A percentile compares a stretch with the other conserved stretches of the same genome.
These are phyloP conservation scores for Dissostichus mawsoni DNA, from an alignment of 2,113 vertebrate genomes.

Conservation along the genomic window DNA sequence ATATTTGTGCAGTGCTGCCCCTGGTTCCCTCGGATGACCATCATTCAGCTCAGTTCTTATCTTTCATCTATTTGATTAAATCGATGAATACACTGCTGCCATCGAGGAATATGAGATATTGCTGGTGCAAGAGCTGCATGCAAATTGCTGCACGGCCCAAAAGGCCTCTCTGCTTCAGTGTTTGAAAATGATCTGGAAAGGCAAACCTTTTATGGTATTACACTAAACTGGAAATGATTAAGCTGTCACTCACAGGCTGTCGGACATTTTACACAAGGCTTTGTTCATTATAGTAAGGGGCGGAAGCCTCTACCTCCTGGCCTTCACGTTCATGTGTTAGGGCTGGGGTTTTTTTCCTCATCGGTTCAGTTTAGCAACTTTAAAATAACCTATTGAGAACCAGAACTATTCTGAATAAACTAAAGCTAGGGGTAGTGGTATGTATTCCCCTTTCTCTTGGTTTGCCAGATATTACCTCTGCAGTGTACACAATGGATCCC, in stretches of 20 bases:
- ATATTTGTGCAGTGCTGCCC: not conserved
- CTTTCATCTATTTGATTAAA: constrained; percentile 40
- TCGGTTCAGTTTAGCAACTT: constrained; percentile 12
- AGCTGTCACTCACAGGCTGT: constrained; percentile 64
- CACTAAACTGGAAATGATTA: constrained; percentile 60
- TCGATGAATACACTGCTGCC: constrained; percentile 26
- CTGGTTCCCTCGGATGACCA: constrained; percentile 7
- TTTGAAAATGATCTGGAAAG: constrained; percentile 52
- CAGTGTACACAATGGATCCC: constrained; percentile 53
- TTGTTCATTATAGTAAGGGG: constrained; percentile 39
- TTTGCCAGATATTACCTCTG: constrained; percentile 48
- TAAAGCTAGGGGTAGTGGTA: constrained; percentile 20
- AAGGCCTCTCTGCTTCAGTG: constrained; percentile 45
- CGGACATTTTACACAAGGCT: constrained; percentile 36
- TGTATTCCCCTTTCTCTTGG: constrained; percentile 12
- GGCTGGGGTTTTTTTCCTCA: not conserved
- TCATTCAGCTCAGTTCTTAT: constrained; percentile 7
- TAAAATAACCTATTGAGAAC: constrained; percentile 23
- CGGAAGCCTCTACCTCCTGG: constrained; percentile 26
- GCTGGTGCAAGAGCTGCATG: constrained; percentile 41
- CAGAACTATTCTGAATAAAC: not conserved
- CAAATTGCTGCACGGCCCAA: constrained; percentile 31
- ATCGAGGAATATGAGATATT: constrained; percentile 39
- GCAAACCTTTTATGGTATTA: constrained; percentile 60
- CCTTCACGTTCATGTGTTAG: constrained; percentile 37